phyloP scores from a whole-genome alignment of 2,888 invertebrate genomes.

The Erynnis tages region DNA sequence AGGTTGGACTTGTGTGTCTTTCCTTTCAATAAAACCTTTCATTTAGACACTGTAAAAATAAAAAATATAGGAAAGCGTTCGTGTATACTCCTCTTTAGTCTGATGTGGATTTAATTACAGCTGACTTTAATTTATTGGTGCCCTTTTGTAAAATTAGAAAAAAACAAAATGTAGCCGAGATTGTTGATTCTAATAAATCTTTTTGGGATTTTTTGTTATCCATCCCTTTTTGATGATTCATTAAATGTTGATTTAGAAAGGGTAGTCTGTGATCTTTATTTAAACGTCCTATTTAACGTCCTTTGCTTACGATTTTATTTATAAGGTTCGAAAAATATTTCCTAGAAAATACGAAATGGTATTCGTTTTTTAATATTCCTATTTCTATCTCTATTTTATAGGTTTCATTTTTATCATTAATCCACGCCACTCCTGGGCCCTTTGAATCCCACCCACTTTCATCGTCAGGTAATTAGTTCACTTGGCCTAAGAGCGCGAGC shows the following conservation, averaged over 20 bases:
- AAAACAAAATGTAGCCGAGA: constrained; percentile 12
- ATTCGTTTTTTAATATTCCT: no score
- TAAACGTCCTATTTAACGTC: constrained; percentile 1
- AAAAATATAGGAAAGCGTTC: background rate
- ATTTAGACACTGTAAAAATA: background rate
- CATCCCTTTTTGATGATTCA: constrained; percentile 12
- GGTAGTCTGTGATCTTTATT: constrained; percentile 13
- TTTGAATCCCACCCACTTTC: no score
- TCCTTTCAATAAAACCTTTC: no score
- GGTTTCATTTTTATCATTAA: no score
- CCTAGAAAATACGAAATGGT: no score
- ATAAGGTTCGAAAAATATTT: no score
- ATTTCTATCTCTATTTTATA: no score
- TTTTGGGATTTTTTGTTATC: constrained; percentile 17
- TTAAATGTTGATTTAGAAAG: constrained; percentile 19
- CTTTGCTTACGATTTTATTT: background rate
- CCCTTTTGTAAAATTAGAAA: constrained; percentile 19
- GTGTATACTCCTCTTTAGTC: background rate
- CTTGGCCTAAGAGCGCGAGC: no score
- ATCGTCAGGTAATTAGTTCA: no score
- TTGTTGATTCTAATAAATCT: constrained; percentile 21
- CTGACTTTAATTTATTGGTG: constrained; percentile 17
- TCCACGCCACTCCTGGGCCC: no score
- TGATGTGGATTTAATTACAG: constrained; percentile 21
- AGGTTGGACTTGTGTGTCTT: no score